phyloP scores from a whole-genome alignment of 2,113 vertebrate species.

The Cairina moschata region DNA sequence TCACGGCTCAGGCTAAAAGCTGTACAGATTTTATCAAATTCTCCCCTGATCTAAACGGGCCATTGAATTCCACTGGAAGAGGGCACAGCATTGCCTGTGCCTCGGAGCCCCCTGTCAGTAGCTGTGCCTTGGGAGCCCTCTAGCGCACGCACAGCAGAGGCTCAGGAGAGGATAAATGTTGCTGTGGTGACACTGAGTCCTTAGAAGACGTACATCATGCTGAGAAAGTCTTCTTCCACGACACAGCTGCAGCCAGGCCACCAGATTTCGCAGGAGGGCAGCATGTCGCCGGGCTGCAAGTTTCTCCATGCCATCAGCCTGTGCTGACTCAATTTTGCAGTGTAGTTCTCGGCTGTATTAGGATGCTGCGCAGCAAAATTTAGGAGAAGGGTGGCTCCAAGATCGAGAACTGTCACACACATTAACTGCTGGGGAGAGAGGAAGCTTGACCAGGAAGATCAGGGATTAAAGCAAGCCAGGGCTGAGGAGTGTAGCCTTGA shows the following conservation, averaged over 20 bases:
- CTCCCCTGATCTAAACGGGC: background rate
- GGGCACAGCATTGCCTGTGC: background rate
- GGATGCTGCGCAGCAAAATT: background rate
- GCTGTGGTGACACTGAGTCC: accelerated
- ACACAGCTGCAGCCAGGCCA: background rate
- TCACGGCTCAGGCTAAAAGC: background rate
- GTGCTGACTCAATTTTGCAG: background rate
- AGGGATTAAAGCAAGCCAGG: background rate
- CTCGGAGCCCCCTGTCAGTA: background rate
- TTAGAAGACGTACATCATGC: background rate
- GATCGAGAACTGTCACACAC: background rate
- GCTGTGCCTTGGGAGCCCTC: background rate
- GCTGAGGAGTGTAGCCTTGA: background rate
- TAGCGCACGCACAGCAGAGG: background rate
- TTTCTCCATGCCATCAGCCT: background rate
- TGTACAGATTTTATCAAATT: background rate
- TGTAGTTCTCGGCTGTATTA: background rate
- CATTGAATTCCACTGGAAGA: background rate
- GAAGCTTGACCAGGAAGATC: background rate
- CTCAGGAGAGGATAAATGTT: background rate
- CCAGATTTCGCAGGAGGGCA: background rate
- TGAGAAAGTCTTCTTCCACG: background rate
- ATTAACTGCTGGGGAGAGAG: background rate
- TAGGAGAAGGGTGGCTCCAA: background rate
- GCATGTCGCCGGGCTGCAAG: background rate